A percentile compares a stretch with the other conserved stretches of the same genome.
Evolutionary conservation across 2,113 vertebrate genomes (phyloP).

Genomic region (Sprattus sprattus): DNA sequence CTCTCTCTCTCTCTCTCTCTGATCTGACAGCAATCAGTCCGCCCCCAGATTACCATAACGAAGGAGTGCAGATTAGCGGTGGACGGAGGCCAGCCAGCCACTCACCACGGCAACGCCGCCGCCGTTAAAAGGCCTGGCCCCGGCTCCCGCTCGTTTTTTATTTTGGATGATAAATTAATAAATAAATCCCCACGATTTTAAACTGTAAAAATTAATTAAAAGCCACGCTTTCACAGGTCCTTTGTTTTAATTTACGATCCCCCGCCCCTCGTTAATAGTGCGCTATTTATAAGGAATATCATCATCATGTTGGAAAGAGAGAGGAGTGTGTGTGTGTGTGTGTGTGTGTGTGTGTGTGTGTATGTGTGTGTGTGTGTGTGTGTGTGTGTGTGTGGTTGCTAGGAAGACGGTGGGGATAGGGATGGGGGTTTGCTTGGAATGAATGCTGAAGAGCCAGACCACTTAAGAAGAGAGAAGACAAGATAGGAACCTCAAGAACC

Average conservation of each 20-base stretch:
- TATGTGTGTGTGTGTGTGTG: background rate
- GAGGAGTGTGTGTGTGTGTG: conserved; percentile 16
- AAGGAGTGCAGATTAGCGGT: conserved; percentile 83
- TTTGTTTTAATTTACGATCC: conserved; percentile 41
- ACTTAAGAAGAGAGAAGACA: background rate
- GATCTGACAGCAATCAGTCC: conserved; percentile 86
- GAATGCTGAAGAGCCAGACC: background rate
- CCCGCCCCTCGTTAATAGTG: conserved; percentile 30
- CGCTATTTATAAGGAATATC: conserved; percentile 36
- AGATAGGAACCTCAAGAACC: background rate
- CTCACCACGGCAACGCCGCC: conserved; percentile 37
- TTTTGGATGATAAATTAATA: conserved; percentile 50
- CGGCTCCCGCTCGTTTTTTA: conserved; percentile 16
- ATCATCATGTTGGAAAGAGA: conserved; percentile 17
- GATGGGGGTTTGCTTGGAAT: background rate
- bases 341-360: background rate
- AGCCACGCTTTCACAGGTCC: conserved; percentile 24
- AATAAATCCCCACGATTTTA: conserved; percentile 47
- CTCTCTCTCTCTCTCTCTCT: conserved; percentile 72
- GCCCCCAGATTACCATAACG: conserved; percentile 88
- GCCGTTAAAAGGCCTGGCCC: conserved; percentile 36
- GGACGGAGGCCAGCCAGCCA: conserved; percentile 79
- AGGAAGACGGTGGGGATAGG: background rate
- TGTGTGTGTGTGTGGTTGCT: background rate
- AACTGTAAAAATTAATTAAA: conserved; percentile 49